Evolutionary conservation across 2,888 invertebrate species (phyloP).

Genomic region (Pollenia amentaria): DNA sequence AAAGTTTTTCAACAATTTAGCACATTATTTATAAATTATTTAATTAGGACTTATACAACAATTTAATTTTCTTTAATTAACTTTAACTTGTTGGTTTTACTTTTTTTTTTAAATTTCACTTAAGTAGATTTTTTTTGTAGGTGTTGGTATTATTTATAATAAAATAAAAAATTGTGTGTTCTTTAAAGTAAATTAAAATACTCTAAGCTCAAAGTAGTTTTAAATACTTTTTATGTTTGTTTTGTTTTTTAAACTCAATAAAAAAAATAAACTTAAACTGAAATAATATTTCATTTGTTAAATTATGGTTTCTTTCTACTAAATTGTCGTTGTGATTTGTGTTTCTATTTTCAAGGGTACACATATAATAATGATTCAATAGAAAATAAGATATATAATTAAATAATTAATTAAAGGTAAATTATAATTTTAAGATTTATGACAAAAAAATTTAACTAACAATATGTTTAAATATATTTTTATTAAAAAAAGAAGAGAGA

Average conservation of each 20-base stretch:
- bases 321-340: conserved; percentile 64
- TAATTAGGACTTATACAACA: conserved; percentile 44
- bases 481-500: background rate
- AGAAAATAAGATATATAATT: background rate
- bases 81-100: background rate
- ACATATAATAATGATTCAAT: conserved; percentile 19
- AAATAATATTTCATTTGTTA: conserved; percentile 30
- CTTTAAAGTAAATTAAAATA: conserved; percentile 30
- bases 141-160: background rate
- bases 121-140: conserved; percentile 30
- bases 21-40: conserved; percentile 60
- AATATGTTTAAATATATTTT: conserved; percentile 2
- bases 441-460: conserved; percentile 45
- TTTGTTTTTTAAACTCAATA: background rate
- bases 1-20: conserved; percentile 68
- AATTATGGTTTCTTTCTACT: conserved; percentile 30
- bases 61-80: conserved; percentile 34
- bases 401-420: background rate
- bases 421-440: conserved; percentile 20
- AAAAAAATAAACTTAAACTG: background rate
- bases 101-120: conserved; percentile 9
- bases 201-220: conserved; percentile 54
- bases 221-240: conserved; percentile 40
- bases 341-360: conserved; percentile 16
- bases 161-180: background rate